phyloP scores from a whole-genome alignment of 2,797 vertebrate species.

The Anguilla megastoma region DNA sequence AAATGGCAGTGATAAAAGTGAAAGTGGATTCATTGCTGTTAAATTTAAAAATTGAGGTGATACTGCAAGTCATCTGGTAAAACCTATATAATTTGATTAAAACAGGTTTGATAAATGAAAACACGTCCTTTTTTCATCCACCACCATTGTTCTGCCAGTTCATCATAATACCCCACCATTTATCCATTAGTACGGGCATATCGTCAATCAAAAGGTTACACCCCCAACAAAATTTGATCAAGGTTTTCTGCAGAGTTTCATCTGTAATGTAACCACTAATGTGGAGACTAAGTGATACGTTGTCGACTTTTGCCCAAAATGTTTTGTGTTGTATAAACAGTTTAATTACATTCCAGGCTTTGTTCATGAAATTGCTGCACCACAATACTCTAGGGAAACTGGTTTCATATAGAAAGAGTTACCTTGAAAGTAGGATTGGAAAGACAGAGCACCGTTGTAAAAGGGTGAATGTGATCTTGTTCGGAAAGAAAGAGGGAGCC shows the following conservation, averaged over 20 bases:
- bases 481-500: background rate
- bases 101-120: background rate
- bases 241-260: background rate
- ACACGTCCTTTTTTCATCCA: background rate
- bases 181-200: background rate
- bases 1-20: no score
- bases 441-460: background rate
- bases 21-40: no score
- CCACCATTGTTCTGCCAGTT: background rate
- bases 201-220: background rate
- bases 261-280: background rate
- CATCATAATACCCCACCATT: background rate
- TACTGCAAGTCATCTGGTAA: no score
- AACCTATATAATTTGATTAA: background rate
- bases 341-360: background rate
- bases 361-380: background rate
- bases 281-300: background rate
- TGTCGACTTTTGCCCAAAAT: background rate
- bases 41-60: no score
- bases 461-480: background rate
- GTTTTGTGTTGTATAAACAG: background rate
- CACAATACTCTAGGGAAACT: background rate
- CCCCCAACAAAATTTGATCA: background rate
- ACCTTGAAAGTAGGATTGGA: background rate
- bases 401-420: background rate